phyloP scores from a whole-genome alignment of 2,888 invertebrate genomes.

The Urechis unicinctus region DNA sequence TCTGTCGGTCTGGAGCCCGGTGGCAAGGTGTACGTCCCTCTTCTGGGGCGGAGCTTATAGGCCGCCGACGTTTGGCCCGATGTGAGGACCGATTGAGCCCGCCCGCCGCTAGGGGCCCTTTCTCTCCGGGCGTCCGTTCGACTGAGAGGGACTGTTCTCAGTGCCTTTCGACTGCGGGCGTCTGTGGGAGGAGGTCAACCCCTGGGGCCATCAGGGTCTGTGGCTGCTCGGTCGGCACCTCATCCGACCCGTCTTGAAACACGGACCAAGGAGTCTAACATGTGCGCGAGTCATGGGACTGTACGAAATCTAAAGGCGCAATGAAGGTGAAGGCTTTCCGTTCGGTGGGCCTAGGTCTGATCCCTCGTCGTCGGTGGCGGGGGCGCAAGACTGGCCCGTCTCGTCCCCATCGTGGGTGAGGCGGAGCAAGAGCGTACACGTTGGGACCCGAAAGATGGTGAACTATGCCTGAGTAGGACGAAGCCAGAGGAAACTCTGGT shows the following conservation, averaged over 20 bases:
- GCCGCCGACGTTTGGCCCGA: not conserved
- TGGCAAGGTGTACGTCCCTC: slow-evolving; percentile 19
- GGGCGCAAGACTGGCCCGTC: slow-evolving; percentile 59
- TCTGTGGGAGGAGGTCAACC: no score
- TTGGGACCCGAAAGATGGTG: slow-evolving; percentile 70
- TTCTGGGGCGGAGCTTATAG: no score
- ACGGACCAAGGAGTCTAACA: slow-evolving; percentile 70
- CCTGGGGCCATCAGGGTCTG: slow-evolving; percentile 13
- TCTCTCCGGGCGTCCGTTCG: slow-evolving; percentile 10
- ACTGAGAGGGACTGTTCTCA: slow-evolving; percentile 18
- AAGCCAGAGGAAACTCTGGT: slow-evolving; percentile 63
- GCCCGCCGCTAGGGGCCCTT: slow-evolving; percentile 2
- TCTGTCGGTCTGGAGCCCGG: slow-evolving; percentile 19
- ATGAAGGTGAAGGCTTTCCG: slow-evolving; percentile 64
- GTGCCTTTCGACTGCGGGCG: slow-evolving; percentile 14
- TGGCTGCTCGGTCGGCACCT: slow-evolving; percentile 49
- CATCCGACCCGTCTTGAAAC: slow-evolving; percentile 65
- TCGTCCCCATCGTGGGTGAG: slow-evolving; percentile 26
- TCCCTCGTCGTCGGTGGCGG: slow-evolving; percentile 12
- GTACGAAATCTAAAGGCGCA: slow-evolving; percentile 60
- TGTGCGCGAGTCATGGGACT: slow-evolving; percentile 65
- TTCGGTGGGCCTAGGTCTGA: slow-evolving; percentile 41
- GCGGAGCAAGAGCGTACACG: slow-evolving; percentile 60
- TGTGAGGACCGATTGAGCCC: not conserved
- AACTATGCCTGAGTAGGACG: slow-evolving; percentile 67